Evolutionary conservation across 2,113 vertebrate genomes (phyloP).

Genomic region (Mesembrinibis cayennensis): DNA sequence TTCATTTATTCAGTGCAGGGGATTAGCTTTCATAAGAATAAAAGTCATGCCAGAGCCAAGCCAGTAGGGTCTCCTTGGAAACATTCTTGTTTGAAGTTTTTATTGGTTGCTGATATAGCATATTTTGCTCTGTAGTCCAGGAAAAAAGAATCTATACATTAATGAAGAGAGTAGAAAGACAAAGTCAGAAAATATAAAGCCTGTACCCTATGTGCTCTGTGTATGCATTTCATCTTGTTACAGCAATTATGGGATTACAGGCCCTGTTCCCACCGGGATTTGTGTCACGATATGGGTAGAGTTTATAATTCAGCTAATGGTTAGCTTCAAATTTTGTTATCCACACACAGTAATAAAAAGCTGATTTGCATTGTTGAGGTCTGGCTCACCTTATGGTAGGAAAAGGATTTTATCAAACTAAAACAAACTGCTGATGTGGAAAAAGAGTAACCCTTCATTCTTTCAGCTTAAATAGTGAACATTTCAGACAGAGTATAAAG

Average conservation of each 20-base stretch:
- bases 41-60: not conserved
- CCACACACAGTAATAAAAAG: not conserved
- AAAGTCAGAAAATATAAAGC: not conserved
- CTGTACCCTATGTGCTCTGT: not conserved
- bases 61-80: not conserved
- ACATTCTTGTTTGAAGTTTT: not conserved
- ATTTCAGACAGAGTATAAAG: not conserved
- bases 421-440: not conserved
- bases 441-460: not conserved
- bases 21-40: not conserved
- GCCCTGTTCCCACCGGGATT: not conserved
- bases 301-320: not conserved
- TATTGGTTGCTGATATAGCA: not conserved
- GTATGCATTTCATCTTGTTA: not conserved
- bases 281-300: not conserved
- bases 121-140: not conserved
- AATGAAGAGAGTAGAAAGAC: not conserved
- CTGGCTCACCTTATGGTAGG: not conserved
- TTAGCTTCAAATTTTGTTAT: not conserved
- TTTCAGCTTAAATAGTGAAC: not conserved
- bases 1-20: not conserved
- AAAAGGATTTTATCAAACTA: not conserved
- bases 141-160: not conserved
- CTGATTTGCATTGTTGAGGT: not conserved
- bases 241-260: not conserved